phyloP scores from a whole-genome alignment of 2,113 vertebrate genomes.

The Hymenochirus boettgeri region DNA sequence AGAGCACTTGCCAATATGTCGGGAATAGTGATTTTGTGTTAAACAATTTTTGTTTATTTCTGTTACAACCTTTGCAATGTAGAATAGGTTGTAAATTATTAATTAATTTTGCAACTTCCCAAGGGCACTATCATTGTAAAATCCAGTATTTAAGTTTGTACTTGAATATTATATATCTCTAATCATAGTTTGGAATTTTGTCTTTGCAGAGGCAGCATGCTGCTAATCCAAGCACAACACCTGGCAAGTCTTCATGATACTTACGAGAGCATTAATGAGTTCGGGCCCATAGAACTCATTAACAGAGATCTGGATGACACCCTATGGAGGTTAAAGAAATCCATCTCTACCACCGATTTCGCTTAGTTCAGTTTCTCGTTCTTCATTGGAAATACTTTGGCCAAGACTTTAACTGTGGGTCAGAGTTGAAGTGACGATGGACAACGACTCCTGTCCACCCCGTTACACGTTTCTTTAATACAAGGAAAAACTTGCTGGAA shows the following conservation, averaged over 20 bases:
- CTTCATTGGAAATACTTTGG: slow-evolving; percentile 93
- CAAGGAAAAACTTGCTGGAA: slow-evolving; percentile 95
- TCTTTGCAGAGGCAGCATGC: slow-evolving; percentile 64
- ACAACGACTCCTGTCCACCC: slow-evolving; percentile 65
- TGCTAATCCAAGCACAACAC: slow-evolving; percentile 61
- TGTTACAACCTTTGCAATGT: too few species aligned
- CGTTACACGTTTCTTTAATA: slow-evolving; percentile 77
- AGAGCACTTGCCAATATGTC: too few species aligned
- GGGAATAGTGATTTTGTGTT: too few species aligned
- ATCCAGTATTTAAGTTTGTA: too few species aligned
- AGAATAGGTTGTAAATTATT: too few species aligned
- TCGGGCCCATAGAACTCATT: slow-evolving; percentile 92
- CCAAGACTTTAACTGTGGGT: slow-evolving; percentile 86
- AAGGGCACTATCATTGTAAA: too few species aligned
- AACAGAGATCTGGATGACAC: slow-evolving; percentile 77
- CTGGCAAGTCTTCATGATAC: slow-evolving; percentile 77
- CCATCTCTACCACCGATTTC: slow-evolving; percentile 89
- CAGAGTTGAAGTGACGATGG: slow-evolving; percentile 90
- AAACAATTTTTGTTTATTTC: too few species aligned
- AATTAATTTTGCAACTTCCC: too few species aligned
- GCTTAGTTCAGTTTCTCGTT: slow-evolving; percentile 88
- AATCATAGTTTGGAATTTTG: too few species aligned
- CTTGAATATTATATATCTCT: too few species aligned
- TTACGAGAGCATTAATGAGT: slow-evolving; percentile 80
- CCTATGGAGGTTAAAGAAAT: slow-evolving; percentile 72